These are phyloP conservation scores for Lepidurus couesii DNA, from an alignment of 1,140 invertebrate species.

Conservation along the genomic window DNA sequence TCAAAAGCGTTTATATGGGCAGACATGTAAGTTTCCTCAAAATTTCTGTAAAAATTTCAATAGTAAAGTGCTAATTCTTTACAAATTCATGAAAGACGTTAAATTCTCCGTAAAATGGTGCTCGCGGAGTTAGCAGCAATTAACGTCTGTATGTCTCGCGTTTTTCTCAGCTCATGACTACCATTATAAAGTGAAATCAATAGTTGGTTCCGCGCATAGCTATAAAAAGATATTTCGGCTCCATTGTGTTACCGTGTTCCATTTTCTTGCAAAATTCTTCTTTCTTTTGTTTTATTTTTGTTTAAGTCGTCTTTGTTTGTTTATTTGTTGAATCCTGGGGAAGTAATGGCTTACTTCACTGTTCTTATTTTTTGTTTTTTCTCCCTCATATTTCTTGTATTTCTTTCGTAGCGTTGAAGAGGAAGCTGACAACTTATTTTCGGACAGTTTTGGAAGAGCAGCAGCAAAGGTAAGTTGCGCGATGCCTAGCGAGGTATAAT, in stretches of 20 bases:
- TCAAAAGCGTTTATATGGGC: too few species aligned
- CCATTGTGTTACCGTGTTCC: not conserved
- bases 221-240: not conserved
- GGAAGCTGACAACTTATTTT: not conserved
- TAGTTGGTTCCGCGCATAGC: not conserved
- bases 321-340: not conserved
- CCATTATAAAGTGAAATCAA: conserved; percentile 3
- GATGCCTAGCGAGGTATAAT: not conserved
- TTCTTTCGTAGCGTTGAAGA: not conserved
- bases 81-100: too few species aligned
- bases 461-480: not conserved
- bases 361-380: not conserved
- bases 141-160: not conserved
- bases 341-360: not conserved
- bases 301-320: not conserved
- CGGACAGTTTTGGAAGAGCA: not conserved
- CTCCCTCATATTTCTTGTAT: not conserved
- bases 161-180: not conserved
- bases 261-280: not conserved
- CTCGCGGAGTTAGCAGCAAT: not conserved
- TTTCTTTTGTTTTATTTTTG: not conserved
- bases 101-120: not conserved
- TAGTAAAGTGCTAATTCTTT: too few species aligned
- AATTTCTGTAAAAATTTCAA: too few species aligned
- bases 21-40: too few species aligned